Conservation (phyloP, 2,888 invertebrate species). For the Tipula helvola region DNA sequence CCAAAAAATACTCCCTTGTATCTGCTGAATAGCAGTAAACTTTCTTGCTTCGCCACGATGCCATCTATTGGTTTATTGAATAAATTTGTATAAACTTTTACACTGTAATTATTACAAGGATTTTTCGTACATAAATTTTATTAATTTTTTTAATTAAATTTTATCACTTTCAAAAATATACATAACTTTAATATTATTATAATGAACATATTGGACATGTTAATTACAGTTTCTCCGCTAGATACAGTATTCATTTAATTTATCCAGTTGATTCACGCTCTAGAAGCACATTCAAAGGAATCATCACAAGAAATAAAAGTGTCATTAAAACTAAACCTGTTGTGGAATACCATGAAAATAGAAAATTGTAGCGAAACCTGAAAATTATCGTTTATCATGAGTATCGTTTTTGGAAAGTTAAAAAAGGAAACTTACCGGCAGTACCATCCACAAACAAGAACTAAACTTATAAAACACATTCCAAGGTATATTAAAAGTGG, state of each 20-base stretch:
- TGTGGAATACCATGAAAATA: slow-evolving; percentile 35
- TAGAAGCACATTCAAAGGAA: slow-evolving; percentile 20
- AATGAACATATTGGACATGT: neutral
- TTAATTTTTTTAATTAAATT: neutral
- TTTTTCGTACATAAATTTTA: neutral
- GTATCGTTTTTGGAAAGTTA: neutral
- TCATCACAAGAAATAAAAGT: slow-evolving; percentile 20
- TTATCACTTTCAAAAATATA: slow-evolving; percentile 4
- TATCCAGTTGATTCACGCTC: slow-evolving; percentile 23
- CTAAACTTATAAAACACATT: slow-evolving; percentile 18
- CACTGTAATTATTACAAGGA: neutral
- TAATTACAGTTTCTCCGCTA: neutral
- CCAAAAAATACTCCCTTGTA: too few relatives aligned
- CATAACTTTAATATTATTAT: slow-evolving; percentile 6
- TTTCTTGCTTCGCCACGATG: neutral
- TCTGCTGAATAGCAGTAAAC: neutral
- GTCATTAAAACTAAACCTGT: slow-evolving; percentile 22
- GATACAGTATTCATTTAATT: neutral
- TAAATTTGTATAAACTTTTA: neutral
- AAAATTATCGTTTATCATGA: slow-evolving; percentile 14
- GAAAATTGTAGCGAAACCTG: slow-evolving; percentile 43
- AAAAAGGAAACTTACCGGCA: slow-evolving; percentile 19
- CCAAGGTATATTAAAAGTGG: slow-evolving; percentile 19
- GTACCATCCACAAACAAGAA: slow-evolving; percentile 21
- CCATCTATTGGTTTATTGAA: neutral